Base-by-base conservation (phyloP, 2,113 vertebrate species). In the Dasypus novemcinctus region DNA sequence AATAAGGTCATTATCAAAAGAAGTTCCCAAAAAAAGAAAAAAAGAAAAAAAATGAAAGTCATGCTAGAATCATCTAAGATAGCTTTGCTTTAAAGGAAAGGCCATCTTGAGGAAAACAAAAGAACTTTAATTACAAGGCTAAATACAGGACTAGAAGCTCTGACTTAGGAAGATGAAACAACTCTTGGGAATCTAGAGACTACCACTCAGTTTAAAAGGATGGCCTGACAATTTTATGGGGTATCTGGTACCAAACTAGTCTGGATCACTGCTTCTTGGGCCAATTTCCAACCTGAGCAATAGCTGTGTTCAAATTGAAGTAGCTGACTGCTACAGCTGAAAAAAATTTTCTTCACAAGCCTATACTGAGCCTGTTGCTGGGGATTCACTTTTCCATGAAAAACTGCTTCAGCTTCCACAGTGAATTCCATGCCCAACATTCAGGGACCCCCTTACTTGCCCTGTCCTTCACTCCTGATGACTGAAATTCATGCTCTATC, bases 351-450 rank as follows among this genome's bases (percentile, higher is more conserved):
- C 68, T 78, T 7, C 11, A 46, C 5, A 76, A 84, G 25, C 4
- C 21, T 36, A 17, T 4, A 0, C 18, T 20, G 52, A 80, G 1
- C 29, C 36, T 18, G 1, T 31, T 2, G 18, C 25, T 71, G 61
- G 10, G 41, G 25, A 31, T n/a, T 87, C 1, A 7, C 36, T 61
- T 38, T 38, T 14, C 84, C 9, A 2, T 29, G 41, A 63, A 82
- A 79, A 41, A 29, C 11, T 14, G 31, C 9, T 1, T 10, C 6
- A 1, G 13, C 43, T 25, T 15, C 21, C 31, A 36, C 27, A 0
- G 9, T 8, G 13, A 18, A 43, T 5, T 2, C 36, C 20, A 0
- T 0, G 2, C 2, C 36, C 33, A 7, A 3, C 12, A 74, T 74
- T 49, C 20, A 14, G 25, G 41, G 23, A 23, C 59, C 29, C 8